Evolutionary conservation across 2,113 vertebrate genomes (phyloP), one percentile per base, ranked within the genome.

Genomic region (Ciconia boyciana): DNA sequence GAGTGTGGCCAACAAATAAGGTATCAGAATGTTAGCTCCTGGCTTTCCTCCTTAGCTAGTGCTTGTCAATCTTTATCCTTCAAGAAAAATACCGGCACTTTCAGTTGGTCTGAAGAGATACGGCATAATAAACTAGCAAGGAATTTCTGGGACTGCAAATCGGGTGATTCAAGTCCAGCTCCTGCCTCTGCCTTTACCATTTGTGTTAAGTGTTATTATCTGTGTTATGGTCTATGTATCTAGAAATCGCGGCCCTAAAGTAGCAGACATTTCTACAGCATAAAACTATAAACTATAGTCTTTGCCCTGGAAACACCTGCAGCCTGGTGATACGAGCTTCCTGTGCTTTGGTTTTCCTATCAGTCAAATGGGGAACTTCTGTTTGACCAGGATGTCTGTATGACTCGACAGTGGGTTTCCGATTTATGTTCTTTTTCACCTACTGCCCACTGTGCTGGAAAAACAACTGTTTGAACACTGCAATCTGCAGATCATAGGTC

Each of bases 231-330:
- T 58, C 39, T 39, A 39, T 39, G 39, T 39, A 76, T 21, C 44
- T 65, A 72, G 49, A 83, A 70, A 88, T 48, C 7, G 0, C 36
- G 83, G 41, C 36, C 31, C 28, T n/a, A 22, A 0, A 28, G 51
- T 31, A 54, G 32, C 25, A 78, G 54, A 26, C 12, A 44, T 44
- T 87, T 76, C 86, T 87, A 26, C 11, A 26, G 39, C 52, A 58
- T 60, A 82, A 89, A 82, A 46, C 39, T 39, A 29, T 4, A 72
- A 82, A 46, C 39, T 39, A 29, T 4, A 72, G 54, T 62, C 16
- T 78, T 76, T 87, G 36, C 25, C 89, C 83, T 87, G 89, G 96
- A 95, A 96, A 89, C 78, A 94, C 65, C 77, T 94, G 94, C 61
- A 94, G 69, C 16, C 52, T 75, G 74, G 74, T 71, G 89, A 95